These are phyloP conservation scores for Caenorhabditis macrosperma DNA, from an alignment of 2,888 invertebrate species.

Conservation along the genomic window DNA sequence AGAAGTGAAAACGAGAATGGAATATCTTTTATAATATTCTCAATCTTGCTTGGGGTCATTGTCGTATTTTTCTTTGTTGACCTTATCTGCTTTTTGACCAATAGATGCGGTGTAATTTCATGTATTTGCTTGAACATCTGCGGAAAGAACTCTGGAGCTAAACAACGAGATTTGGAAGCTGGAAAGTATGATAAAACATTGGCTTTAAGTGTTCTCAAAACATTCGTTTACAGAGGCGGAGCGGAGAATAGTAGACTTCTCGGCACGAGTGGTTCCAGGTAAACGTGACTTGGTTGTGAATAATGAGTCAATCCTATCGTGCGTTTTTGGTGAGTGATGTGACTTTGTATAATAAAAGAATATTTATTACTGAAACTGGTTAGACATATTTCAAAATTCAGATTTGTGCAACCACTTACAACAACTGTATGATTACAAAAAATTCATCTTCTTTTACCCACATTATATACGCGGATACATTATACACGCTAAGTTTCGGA, in stretches of 20 bases:
- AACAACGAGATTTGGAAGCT: constrained; percentile 62
- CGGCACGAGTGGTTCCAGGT: constrained; percentile 44
- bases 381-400: constrained; percentile 29
- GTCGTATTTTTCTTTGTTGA: constrained; percentile 87
- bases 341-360: background rate
- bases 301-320: constrained; percentile 20
- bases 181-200: constrained; percentile 58
- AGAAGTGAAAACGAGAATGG: constrained; percentile 22
- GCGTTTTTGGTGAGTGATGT: constrained; percentile 42
- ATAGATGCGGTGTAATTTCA: constrained; percentile 83
- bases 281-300: constrained; percentile 25
- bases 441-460: background rate
- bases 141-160: constrained; percentile 55
- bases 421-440: constrained; percentile 45
- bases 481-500: too few species aligned
- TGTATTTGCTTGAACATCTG: constrained; percentile 78
- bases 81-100: constrained; percentile 87
- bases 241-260: constrained; percentile 52
- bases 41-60: constrained; percentile 83
- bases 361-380: background rate
- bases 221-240: constrained; percentile 26
- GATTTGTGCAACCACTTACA: constrained; percentile 44
- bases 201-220: background rate
- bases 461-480: too few species aligned
- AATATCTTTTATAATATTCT: background rate